These are phyloP conservation scores for Cosmia pyralina DNA, from an alignment of 2,888 invertebrate genomes.

Conservation along the genomic window DNA sequence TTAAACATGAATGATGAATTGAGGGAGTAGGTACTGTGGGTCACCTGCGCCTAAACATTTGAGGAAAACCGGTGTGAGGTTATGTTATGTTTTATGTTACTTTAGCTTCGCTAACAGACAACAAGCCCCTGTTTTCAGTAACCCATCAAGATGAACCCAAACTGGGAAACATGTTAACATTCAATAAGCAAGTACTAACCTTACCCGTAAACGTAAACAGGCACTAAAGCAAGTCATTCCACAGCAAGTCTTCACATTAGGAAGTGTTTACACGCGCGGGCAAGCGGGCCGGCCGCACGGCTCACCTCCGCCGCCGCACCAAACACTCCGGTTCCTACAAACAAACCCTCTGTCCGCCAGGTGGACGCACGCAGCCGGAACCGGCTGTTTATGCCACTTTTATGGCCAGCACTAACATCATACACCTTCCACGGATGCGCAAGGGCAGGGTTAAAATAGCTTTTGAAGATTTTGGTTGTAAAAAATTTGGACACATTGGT, in stretches of 20 bases:
- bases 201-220: conserved; percentile 1
- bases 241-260: conserved; percentile 38
- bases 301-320: conserved; percentile 55
- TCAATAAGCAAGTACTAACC: background rate
- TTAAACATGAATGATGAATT: background rate
- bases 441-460: conserved; percentile 65
- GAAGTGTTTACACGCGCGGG: conserved; percentile 46
- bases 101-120: background rate
- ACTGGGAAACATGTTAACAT: conserved; percentile 15
- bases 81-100: background rate
- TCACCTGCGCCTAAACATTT: background rate
- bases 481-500: conserved; percentile 29
- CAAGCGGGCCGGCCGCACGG: conserved; percentile 17
- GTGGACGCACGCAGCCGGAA: conserved; percentile 85
- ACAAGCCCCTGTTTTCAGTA: background rate
- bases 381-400: conserved; percentile 83
- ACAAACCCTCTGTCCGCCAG: conserved; percentile 73
- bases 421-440: conserved; percentile 68
- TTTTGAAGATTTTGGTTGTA: conserved; percentile 44
- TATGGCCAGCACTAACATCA: conserved; percentile 71
- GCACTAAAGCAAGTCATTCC: conserved; percentile 23
- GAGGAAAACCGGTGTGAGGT: background rate
- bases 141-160: background rate
- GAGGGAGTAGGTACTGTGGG: background rate
- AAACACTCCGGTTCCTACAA: conserved; percentile 47